Evolutionary conservation across 2,797 vertebrate genomes (phyloP), one percentile per base, ranked within the genome.

Genomic region (Knipowitschia caucasica): DNA sequence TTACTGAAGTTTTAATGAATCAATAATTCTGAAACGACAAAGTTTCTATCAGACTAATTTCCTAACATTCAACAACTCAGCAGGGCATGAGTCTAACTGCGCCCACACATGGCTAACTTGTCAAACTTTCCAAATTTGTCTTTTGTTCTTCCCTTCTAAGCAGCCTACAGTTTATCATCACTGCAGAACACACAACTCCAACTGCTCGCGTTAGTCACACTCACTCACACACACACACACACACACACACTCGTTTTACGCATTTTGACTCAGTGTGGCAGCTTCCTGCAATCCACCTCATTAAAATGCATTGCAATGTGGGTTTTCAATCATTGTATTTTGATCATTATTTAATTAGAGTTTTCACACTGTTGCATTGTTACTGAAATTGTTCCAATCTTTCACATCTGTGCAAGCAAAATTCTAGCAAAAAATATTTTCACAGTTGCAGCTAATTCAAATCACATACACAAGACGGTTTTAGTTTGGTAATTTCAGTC

Each of bases 191-290:
- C 59, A 57, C 67, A 35, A n/a, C 29, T 42, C 17, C 50, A 50
- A 51, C 57, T 71, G 60, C 63, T 79, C 73, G 69, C 31, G 6
- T 38, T 25, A 25, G 61, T 60, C 62, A 62, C 79, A 77, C 64
- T 67, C 70, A 39, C 40, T n/a, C n/a, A n/a, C n/a, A n/a, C n/a
- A n/a, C n/a, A n/a, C n/a, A n/a, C n/a, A n/a, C n/a, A n/a, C n/a
- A n/a, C 62, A 62, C 79, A 77, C 64, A 64, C 70, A 39, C 40
- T 55, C 54, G 47, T 53, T 57, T 70, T 75, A 71, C 72, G 40
- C 52, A 20, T 42, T 24, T 69, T 63, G 70, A 73, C 78, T 65
- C 61, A 53, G 25, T 77, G 18, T 2, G 2, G 12, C 7, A 24
- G 73, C 52, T 4, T 67, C 65, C 43, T 67, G 72, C 75, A 77